These are phyloP conservation scores for Aphaenogaster rudis DNA, from an alignment of 1,140 invertebrate genomes.

Conservation along the genomic window DNA sequence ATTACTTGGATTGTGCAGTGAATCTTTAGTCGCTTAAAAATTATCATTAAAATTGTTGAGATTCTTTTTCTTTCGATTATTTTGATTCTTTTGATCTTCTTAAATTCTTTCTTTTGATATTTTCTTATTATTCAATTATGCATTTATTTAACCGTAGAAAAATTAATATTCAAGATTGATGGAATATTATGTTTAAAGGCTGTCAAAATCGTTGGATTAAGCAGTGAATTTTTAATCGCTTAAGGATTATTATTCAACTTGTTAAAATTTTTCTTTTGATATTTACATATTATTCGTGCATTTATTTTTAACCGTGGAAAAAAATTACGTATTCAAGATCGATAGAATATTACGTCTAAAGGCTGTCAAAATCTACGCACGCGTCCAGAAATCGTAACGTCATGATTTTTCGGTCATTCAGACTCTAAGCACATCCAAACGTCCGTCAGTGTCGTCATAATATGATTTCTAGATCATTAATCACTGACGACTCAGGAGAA, in stretches of 20 bases:
- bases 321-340: background rate
- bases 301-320: background rate
- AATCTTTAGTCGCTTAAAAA: too few relatives aligned
- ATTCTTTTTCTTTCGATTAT: too few relatives aligned
- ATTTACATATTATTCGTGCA: background rate
- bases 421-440: background rate
- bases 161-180: background rate
- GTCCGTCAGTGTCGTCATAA: background rate
- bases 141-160: background rate
- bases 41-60: too few relatives aligned
- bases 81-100: background rate
- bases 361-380: background rate
- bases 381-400: background rate
- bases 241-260: slow-evolving; percentile 4
- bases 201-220: background rate
- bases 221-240: background rate
- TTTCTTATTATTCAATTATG: background rate
- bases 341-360: background rate
- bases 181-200: background rate
- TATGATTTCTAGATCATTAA: slow-evolving; percentile 23
- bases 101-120: background rate
- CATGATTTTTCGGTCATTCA: background rate
- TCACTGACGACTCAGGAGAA: background rate
- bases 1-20: background rate
- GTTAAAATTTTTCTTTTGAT: background rate